These are phyloP conservation scores for Xylocampa areola DNA, from an alignment of 2,888 invertebrate species.

Conservation along the genomic window DNA sequence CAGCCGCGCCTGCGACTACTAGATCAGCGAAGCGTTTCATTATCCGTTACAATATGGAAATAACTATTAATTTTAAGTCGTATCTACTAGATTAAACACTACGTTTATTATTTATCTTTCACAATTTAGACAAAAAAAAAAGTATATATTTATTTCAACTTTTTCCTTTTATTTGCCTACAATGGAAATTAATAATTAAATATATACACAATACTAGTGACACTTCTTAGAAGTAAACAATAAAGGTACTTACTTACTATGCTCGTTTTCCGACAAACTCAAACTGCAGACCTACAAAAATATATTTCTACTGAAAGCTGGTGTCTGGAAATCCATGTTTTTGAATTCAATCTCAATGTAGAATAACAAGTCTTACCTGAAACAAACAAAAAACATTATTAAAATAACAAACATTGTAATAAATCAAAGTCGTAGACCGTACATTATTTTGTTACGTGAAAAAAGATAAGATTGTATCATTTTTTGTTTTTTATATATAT, in stretches of 20 bases:
- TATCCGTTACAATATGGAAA: too few species aligned
- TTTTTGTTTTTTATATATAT: slow-evolving; percentile 3
- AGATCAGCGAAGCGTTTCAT: too few species aligned
- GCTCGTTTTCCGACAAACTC: slow-evolving; percentile 36
- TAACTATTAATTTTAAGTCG: too few species aligned
- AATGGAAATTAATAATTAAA: slow-evolving; percentile 21
- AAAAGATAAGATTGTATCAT: too few species aligned
- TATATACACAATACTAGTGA: slow-evolving; percentile 6
- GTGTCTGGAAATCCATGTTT: slow-evolving; percentile 4
- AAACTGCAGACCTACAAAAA: slow-evolving; percentile 41
- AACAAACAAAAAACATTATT: slow-evolving; percentile 42
- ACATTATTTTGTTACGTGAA: too few species aligned
- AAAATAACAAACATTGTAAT: neutral
- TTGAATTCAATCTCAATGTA: slow-evolving; percentile 9
- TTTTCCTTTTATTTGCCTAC: neutral
- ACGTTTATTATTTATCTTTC: too few species aligned
- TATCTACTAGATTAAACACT: too few species aligned
- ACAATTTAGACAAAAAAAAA: too few species aligned
- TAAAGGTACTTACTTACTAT: slow-evolving; percentile 15
- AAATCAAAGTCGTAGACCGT: neutral
- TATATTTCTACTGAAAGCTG: slow-evolving; percentile 6
- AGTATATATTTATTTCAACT: too few species aligned
- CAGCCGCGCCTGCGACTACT: too few species aligned
- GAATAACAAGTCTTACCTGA: slow-evolving; percentile 47
- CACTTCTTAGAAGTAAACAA: slow-evolving; percentile 24